Base-by-base conservation (phyloP, 2,113 vertebrate species). In the Henicopernis longicauda region DNA sequence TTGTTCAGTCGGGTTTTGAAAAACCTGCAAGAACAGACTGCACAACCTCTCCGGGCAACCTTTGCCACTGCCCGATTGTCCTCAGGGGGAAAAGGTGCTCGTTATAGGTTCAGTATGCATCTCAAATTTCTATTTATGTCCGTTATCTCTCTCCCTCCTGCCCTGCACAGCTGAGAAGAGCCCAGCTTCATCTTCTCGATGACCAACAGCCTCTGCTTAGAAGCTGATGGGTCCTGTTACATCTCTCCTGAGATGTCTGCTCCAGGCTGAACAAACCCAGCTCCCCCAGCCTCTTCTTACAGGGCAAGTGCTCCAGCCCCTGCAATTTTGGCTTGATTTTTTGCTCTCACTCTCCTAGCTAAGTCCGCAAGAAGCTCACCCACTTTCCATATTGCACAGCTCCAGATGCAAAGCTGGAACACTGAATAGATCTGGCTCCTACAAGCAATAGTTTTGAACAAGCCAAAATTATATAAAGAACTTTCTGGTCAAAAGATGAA, bases 211-310 rank as follows among this genome's bases (percentile, higher is more conserved):
- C 1, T 27, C 55, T 57, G 8, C 15, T 15, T 45, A 38, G 49
- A 16, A 29, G 42, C 18, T 20, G 22, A 3, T 0, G 1, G 11
- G 9, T 70, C 29, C 9, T 70, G 5, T 34, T 36, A 9, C 3
- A 2, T 57, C 25, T 59, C 17, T 42, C 38, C 11, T 25, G 40
- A 65, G 7, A 22, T 5, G 9, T n/a, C 27, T 63, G 17, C 13
- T 84, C 34, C 40, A 49, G 23, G 4, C 8, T 70, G 31, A 81
- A 70, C 34, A 73, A 73, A 26, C 29, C 9, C 10, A 6, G 4
- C 11, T 76, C 15, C 16, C 4, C 2, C 45, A 57, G 15, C 3
- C 12, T 70, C n/a, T 88, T 4, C 9, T 67, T 44, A 34, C 3
- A 63, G 8, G 36, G 8, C 31, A 78, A 92, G 13, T 54, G 34